These are phyloP conservation scores for Melanerpes formicivorus DNA, from an alignment of 2,113 vertebrate genomes.

Conservation along the genomic window DNA sequence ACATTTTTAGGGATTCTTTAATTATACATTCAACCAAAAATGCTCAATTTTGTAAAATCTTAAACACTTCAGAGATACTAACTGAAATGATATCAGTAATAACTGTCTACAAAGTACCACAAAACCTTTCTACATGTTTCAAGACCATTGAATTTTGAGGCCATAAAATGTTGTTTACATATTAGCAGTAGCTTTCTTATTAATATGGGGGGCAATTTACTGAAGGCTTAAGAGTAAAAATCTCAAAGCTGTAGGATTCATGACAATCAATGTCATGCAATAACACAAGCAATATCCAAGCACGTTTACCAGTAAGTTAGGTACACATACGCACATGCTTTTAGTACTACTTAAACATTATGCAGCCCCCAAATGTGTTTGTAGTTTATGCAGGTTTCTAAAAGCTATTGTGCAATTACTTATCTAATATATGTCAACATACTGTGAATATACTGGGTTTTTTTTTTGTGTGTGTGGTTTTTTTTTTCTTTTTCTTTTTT, in stretches of 20 bases:
- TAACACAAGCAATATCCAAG: constrained; percentile 6
- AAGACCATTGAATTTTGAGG: not conserved
- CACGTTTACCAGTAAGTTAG: not conserved
- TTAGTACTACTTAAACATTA: not conserved
- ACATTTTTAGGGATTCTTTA: not conserved
- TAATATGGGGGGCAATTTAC: not conserved
- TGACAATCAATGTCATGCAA: not conserved
- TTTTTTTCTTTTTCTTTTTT: not conserved
- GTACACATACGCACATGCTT: not conserved
- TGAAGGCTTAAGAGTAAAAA: not conserved
- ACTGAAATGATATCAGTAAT: constrained; percentile 2
- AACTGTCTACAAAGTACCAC: not conserved
- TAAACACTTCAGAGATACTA: constrained; percentile 14
- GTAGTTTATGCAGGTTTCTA: not conserved
- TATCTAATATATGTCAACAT: not conserved
- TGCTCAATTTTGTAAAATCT: not conserved
- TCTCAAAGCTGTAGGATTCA: not conserved
- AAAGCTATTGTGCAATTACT: not conserved
- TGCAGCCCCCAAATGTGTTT: not conserved
- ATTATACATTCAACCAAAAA: not conserved
- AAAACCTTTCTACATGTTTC: not conserved
- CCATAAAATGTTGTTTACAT: not conserved
- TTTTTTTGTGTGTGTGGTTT: too few species aligned
- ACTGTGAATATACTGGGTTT: too few species aligned
- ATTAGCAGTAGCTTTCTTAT: not conserved